These are phyloP conservation scores for Illadopsis cleaveri DNA, from an alignment of 2,113 vertebrate species.

Conservation along the genomic window DNA sequence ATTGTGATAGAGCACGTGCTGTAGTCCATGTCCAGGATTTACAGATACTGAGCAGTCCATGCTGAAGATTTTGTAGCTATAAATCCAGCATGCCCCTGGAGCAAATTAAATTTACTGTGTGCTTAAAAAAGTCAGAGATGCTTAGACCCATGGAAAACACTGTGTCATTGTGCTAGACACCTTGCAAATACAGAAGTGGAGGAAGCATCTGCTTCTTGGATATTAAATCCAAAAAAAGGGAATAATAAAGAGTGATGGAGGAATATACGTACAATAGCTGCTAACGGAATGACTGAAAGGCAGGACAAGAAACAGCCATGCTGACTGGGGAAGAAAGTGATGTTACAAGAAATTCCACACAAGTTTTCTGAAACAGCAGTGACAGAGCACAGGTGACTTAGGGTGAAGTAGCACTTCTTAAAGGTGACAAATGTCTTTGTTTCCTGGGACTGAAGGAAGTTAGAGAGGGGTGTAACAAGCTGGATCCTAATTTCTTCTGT, in stretches of 20 bases:
- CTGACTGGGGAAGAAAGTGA: neutral
- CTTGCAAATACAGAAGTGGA: neutral
- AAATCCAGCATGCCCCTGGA: neutral
- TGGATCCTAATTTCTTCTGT: neutral
- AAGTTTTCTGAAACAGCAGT: neutral
- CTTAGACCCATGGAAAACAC: neutral
- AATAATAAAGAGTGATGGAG: neutral
- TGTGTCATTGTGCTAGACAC: neutral
- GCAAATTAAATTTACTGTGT: neutral
- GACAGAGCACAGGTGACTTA: neutral
- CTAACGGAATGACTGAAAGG: neutral
- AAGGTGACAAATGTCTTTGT: neutral
- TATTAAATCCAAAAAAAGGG: neutral
- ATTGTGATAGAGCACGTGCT: neutral
- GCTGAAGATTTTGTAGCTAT: neutral
- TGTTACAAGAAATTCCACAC: neutral
- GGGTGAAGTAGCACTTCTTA: accelerated
- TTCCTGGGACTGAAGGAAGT: neutral
- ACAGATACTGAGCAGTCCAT: neutral
- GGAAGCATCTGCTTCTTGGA: neutral
- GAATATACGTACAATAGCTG: neutral
- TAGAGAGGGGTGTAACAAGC: neutral
- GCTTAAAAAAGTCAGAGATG: neutral
- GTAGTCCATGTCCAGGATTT: neutral
- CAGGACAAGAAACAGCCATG: neutral